Percentiles rank a stretch among this genome's conserved stretches.
Evolutionary conservation across 92 coral and sea anemone species (phyloP).

Genomic region (Phenganax subtilis): DNA sequence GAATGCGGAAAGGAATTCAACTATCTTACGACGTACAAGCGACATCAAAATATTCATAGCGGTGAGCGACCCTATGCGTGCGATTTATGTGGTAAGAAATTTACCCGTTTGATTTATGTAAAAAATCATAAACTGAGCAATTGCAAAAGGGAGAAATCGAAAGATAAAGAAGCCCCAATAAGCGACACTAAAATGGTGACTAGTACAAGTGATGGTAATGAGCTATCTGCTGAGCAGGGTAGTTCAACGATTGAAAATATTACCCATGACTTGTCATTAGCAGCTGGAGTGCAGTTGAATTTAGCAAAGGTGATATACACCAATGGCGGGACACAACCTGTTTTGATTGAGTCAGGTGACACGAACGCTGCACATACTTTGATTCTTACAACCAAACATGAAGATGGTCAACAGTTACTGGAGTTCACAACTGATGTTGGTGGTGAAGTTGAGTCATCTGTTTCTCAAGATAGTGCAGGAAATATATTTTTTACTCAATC

Average conservation of each 20-base stretch:
- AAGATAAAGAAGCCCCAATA: slow-evolving; percentile 19
- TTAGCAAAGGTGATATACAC: slow-evolving; percentile 16
- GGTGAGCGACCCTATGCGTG: slow-evolving; percentile 95
- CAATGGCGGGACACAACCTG: slow-evolving; percentile 19
- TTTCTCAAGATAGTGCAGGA: not conserved
- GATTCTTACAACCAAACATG: slow-evolving; percentile 6
- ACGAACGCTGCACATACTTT: slow-evolving; percentile 29
- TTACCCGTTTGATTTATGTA: slow-evolving; percentile 85
- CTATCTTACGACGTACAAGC: slow-evolving; percentile 94
- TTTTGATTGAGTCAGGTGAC: slow-evolving; percentile 24
- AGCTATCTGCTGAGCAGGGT: not conserved
- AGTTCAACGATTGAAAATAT: slow-evolving; percentile 17
- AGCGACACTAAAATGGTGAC: slow-evolving; percentile 9
- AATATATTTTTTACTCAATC: slow-evolving; percentile 21
- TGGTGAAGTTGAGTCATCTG: not conserved
- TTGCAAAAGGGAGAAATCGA: slow-evolving; percentile 33
- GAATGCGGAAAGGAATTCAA: slow-evolving; percentile 90
- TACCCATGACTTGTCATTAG: slow-evolving; percentile 21
- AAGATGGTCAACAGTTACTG: slow-evolving; percentile 7
- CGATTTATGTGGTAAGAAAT: slow-evolving; percentile 80
- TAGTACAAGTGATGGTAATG: slow-evolving; percentile 10
- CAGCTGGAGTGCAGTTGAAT: slow-evolving; percentile 20
- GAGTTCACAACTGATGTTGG: not conserved
- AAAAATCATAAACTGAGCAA: slow-evolving; percentile 88
- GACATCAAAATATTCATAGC: slow-evolving; percentile 94